phyloP scores from a whole-genome alignment of 2,797 vertebrate genomes.

The Cossypha heuglini region DNA sequence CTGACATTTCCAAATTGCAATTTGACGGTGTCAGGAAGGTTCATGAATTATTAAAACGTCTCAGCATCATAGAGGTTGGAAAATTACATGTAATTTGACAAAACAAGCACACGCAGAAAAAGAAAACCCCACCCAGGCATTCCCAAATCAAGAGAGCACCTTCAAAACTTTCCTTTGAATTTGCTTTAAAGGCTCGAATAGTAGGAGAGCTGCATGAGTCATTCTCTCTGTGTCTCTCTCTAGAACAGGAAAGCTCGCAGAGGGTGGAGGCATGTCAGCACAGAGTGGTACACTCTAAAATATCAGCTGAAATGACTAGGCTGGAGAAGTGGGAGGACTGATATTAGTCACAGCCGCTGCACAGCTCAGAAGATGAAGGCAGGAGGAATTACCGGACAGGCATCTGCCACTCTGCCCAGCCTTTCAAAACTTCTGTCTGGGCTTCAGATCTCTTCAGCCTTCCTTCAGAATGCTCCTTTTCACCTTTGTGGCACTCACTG shows the following conservation, averaged over 20 bases:
- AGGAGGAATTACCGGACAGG: conserved; percentile 46
- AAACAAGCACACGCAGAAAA: conserved; percentile 13
- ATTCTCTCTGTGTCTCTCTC: conserved; percentile 60
- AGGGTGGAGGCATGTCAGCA: conserved; percentile 65
- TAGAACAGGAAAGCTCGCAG: conserved; percentile 70
- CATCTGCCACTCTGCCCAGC: conserved; percentile 26
- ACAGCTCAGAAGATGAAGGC: conserved; percentile 49
- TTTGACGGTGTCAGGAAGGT: conserved; percentile 39
- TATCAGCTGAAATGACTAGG: conserved; percentile 68
- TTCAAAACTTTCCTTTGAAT: conserved; percentile 66
- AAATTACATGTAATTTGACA: conserved; percentile 45
- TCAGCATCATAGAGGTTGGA: conserved; percentile 21
- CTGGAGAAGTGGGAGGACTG: conserved; percentile 66
- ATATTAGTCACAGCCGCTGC: conserved; percentile 65
- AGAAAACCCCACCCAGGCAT: conserved; percentile 64
- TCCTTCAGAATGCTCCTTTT: not conserved
- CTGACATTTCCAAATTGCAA: conserved; percentile 44
- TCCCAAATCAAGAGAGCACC: conserved; percentile 61
- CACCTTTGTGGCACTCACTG: not conserved
- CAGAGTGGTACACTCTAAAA: conserved; percentile 66
- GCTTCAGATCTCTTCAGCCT: not conserved
- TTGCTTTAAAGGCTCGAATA: conserved; percentile 50
- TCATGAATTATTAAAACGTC: conserved; percentile 49
- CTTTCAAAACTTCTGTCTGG: not conserved
- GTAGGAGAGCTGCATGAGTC: conserved; percentile 67